Percentiles rank a stretch among this genome's conserved stretches.
Evolutionary conservation across 35 echinoderm and acorn worm genomes (phyloP).

Genomic region (Eucidaris tribuloides): DNA sequence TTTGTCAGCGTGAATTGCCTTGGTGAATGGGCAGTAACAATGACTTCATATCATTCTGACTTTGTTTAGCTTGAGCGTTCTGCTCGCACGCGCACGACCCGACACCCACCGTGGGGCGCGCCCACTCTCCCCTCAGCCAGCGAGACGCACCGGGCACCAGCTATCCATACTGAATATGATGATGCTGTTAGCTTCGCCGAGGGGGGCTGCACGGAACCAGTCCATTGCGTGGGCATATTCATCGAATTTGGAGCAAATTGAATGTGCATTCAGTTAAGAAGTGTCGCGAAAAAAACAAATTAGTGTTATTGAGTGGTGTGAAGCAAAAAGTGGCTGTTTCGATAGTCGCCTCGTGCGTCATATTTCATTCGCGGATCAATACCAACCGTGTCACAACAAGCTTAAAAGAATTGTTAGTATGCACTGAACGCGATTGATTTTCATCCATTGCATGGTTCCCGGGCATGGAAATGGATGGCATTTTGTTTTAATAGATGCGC

Average conservation of each 20-base stretch:
- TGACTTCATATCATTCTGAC: no score
- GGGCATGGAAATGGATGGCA: slow-evolving; percentile 21
- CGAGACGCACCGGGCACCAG: no score
- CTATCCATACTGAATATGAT: no score
- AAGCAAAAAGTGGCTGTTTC: not conserved
- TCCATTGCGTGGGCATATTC: no score
- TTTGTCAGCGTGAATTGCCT: not conserved
- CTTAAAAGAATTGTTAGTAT: slow-evolving; percentile 39
- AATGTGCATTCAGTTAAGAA: slow-evolving; percentile 9
- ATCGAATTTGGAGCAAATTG: not conserved
- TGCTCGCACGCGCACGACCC: no score
- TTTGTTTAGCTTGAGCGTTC: no score
- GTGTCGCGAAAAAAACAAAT: slow-evolving; percentile 14
- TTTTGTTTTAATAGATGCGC: not conserved
- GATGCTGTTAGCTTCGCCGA: no score
- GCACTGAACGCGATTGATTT: slow-evolving; percentile 13
- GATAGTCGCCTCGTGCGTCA: slow-evolving; percentile 12
- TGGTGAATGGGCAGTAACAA: no score
- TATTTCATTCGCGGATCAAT: slow-evolving; percentile 23
- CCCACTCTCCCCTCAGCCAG: no score
- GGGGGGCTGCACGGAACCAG: no score
- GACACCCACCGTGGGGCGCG: no score
- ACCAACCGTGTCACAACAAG: not conserved
- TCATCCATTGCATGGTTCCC: not conserved
- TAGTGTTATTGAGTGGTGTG: not conserved